phyloP scores from a whole-genome alignment of 2,888 invertebrate species.

The Hypomecis punctinalis region DNA sequence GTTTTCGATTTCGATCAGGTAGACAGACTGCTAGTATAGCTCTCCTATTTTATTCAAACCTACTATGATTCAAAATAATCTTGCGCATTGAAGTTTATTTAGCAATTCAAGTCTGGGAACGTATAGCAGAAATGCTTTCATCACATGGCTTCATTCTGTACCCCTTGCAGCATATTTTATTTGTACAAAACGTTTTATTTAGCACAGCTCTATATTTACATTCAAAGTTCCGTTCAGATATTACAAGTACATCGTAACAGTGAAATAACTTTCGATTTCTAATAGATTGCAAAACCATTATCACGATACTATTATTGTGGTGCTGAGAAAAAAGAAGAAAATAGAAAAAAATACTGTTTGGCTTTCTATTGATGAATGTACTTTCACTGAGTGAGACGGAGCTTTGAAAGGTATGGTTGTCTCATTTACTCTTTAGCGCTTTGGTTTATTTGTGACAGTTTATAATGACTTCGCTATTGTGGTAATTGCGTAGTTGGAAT shows the following conservation, averaged over 20 bases:
- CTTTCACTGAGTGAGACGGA: conserved; percentile 55
- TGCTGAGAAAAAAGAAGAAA: conserved; percentile 50
- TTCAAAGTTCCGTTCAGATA: conserved; percentile 23
- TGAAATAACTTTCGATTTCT: conserved; percentile 66
- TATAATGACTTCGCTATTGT: conserved; percentile 17
- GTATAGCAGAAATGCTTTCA: too few species aligned
- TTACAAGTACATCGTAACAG: conserved; percentile 42
- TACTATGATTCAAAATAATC: too few species aligned
- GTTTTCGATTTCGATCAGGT: too few species aligned
- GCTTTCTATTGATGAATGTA: conserved; percentile 56
- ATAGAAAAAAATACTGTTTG: conserved; percentile 46
- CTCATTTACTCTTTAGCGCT: conserved; percentile 36
- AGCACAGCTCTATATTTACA: background rate
- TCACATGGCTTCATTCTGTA: too few species aligned
- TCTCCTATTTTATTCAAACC: too few species aligned
- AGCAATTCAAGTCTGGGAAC: too few species aligned
- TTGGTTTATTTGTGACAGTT: conserved; percentile 23
- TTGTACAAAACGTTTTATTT: too few species aligned
- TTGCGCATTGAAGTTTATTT: too few species aligned
- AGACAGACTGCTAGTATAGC: too few species aligned
- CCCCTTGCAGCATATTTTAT: too few species aligned
- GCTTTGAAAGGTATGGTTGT: conserved; percentile 29
- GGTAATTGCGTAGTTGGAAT: conserved; percentile 22
- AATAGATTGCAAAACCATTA: conserved; percentile 51
- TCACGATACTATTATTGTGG: conserved; percentile 50